Evolutionary conservation across 2,113 vertebrate genomes (phyloP), one percentile per base, ranked within the genome.

Genomic region (Aspiorhynchus laticeps): DNA sequence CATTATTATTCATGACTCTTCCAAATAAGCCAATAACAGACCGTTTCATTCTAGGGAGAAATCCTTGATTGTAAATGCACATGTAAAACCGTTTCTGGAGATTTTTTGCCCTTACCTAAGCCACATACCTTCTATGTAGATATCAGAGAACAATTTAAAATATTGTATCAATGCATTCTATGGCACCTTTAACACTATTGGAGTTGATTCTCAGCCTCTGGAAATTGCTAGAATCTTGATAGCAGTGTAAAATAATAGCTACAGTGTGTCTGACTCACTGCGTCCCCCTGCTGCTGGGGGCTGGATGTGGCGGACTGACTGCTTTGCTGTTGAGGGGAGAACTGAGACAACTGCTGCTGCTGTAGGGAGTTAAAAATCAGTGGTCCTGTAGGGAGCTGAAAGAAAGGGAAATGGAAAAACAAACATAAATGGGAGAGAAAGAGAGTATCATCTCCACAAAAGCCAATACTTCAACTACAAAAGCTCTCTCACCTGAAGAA

Each of bases 351-450:
- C 90, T 96, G 96, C 87, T 95, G 96, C 90, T 96, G 96, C 87
- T 97, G 96, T 67, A 97, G 94, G 82, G 96, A 90, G 91, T 98
- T 98, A 94, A 98, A 97, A 94, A 96, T 95, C 93, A 97, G 92
- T 80, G 95, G 97, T 69, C 95, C 94, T 82, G 94, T 91, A 87
- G 96, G 96, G 94, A 98, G 94, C 96, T 97, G 92, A 87, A 69
- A 31, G 69, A 90, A 28, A 11, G 8, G 67, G 26, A 51, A 33
- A 33, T 33, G 31, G 31, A 33, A 31, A 51, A 41, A 63, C 31
- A 61, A 67, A 71, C 31, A 21, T 59, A 53, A 79, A 53, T n/a
- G 15, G 14, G 33, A 48, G 12, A 14, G n/a, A 36, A 17, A 63
- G 48, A 69, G 6, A 78, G 61, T 5, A 38, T 38, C 19, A n/a